phyloP scores from a whole-genome alignment of 2,888 invertebrate species.

The Epistrophe grossulariae region DNA sequence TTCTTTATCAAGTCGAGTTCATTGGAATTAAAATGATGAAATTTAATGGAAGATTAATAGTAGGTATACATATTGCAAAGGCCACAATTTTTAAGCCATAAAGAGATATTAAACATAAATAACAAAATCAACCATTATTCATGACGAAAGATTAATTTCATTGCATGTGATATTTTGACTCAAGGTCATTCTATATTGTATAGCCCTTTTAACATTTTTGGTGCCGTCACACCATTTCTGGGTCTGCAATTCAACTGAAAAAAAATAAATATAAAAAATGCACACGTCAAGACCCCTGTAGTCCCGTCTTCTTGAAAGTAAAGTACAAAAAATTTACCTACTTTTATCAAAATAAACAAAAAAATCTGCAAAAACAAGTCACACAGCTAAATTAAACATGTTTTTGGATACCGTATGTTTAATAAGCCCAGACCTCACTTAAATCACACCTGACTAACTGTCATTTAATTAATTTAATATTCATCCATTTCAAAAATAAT shows the following conservation, averaged over 20 bases:
- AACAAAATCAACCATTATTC: neutral
- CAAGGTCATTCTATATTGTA: constrained; percentile 35
- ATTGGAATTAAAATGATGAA: neutral
- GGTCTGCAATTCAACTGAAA: neutral
- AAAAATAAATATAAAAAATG: neutral
- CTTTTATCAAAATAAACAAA: neutral
- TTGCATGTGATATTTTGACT: constrained; percentile 36
- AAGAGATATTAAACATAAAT: neutral
- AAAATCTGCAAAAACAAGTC: constrained; percentile 1
- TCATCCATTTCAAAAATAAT: constrained; percentile 21
- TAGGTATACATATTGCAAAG: neutral
- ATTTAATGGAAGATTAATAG: constrained; percentile 23
- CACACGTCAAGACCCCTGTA: neutral
- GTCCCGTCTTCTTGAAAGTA: neutral
- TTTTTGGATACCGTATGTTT: neutral
- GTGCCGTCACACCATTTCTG: constrained; percentile 18
- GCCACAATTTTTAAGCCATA: constrained; percentile 9
- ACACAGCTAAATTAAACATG: neutral
- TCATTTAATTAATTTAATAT: constrained; percentile 12
- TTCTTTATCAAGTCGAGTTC: neutral
- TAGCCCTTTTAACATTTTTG: constrained; percentile 33
- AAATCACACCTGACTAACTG: constrained; percentile 17
- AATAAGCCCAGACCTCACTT: constrained; percentile 13
- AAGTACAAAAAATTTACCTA: neutral
- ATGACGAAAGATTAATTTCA: constrained; percentile 54